Evolutionary conservation across 2,797 vertebrate species (phyloP).

Genomic region (Esox lucius): DNA sequence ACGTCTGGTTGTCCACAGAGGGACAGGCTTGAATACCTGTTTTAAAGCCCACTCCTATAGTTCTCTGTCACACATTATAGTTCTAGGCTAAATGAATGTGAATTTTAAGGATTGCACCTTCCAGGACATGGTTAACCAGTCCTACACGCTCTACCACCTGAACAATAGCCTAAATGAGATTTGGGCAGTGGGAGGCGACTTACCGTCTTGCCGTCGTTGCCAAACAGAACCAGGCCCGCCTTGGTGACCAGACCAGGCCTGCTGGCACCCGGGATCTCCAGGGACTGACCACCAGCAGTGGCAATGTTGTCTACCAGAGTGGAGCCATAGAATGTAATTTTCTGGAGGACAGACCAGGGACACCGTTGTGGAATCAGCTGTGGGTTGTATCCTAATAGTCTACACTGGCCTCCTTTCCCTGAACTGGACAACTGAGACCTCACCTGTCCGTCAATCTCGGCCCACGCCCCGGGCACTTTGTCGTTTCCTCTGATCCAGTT

Average conservation of each 20-base stretch:
- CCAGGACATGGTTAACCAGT: no score
- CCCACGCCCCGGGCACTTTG: conserved; percentile 88
- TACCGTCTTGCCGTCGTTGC: conserved; percentile 80
- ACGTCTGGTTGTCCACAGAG: no score
- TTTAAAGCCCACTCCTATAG: no score
- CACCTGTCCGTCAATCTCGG: conserved; percentile 83
- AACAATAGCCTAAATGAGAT: neutral
- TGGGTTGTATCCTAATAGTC: neutral
- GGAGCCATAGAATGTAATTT: conserved; percentile 84
- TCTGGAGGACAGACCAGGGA: conserved; percentile 59
- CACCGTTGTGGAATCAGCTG: neutral
- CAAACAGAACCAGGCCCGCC: conserved; percentile 81
- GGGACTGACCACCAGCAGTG: conserved; percentile 64
- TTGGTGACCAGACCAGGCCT: conserved; percentile 77
- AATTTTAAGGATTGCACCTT: no score
- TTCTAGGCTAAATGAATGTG: no score
- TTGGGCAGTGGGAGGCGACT: conserved; percentile 24
- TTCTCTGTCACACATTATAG: no score
- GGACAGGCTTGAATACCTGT: no score
- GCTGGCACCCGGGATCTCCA: conserved; percentile 80
- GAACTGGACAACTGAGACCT: neutral
- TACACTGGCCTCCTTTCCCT: neutral
- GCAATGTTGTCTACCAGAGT: conserved; percentile 62
- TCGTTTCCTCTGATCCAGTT: conserved; percentile 92
- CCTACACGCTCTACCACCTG: no score